Evolutionary conservation across 2,888 invertebrate species (phyloP), one percentile per base, ranked within the genome.

Genomic region (Notodonta dromedarius): DNA sequence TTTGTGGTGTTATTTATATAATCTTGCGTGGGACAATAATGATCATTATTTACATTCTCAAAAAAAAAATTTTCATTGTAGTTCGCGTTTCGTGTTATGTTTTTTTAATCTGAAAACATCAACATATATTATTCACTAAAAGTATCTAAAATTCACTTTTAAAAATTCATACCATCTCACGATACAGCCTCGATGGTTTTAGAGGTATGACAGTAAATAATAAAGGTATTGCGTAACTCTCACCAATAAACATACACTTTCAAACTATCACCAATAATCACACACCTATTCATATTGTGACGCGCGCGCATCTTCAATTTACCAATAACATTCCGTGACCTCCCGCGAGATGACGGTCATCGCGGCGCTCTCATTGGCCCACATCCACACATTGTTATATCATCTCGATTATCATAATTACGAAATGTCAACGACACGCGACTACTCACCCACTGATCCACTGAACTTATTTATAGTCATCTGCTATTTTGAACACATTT

Each of bases 341-440:
- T 60, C 68, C 46, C 62, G 58, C 40, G 52, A 52, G 52, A 65
- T 62, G 72, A 70, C 72, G 78, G 70, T 73, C 73, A 75, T 54
- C 58, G 70, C 73, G 70, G 66, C 65, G 67, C 72, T 62, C 73
- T 70, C 73, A 70, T 67, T 78, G 69, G 62, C 79, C 71, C 66
- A 81, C 73, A 76, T 74, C 64, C n/a, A 69, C 48, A 74, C 62
- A 76, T 69, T 76, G 71, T 82, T 81, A 82, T 78, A 70, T 82
- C 71, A 81, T 70, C 68, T 67, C 61, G 66, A 80, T 78, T 79
- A 75, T 57, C 72, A 74, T 76, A 76, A 66, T 73, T 70, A 69
- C 65, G 72, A 67, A 78, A 77, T 71, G 69, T 70, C 73, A 71
- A 57, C 58, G 61, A 60, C 48, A 60, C 61, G 52, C 69, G 64